Evolutionary conservation across 2,113 vertebrate genomes (phyloP).

Genomic region (Copsychus sechellarum): DNA sequence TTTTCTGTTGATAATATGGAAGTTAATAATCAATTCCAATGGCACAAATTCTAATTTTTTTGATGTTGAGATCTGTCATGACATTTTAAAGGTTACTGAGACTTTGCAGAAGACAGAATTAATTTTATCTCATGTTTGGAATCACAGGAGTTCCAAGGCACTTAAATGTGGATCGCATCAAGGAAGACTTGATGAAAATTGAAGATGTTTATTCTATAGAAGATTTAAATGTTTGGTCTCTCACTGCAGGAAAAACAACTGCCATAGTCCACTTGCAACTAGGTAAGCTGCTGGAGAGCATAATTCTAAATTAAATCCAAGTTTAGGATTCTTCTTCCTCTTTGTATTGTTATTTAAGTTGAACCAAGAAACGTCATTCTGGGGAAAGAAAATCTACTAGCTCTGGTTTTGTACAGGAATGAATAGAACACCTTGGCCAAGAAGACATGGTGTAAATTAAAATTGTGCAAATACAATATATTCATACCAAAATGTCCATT

Average conservation of each 20-base stretch:
- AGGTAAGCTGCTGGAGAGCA: conserved; percentile 74
- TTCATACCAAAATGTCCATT: neutral
- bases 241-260: conserved; percentile 89
- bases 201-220: conserved; percentile 92
- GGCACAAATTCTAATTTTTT: neutral
- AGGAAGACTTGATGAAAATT: conserved; percentile 89
- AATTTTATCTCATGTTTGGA: conserved; percentile 15
- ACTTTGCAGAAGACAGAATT: neutral
- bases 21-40: neutral
- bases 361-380: neutral
- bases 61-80: neutral
- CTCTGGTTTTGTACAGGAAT: neutral
- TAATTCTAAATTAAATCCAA: neutral
- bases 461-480: neutral
- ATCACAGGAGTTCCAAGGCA: conserved; percentile 88
- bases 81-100: neutral
- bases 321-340: neutral
- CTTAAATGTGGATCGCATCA: conserved; percentile 85
- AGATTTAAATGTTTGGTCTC: conserved; percentile 93
- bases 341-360: neutral
- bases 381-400: neutral
- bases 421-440: neutral
- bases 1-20: neutral
- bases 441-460: neutral
- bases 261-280: conserved; percentile 92